These are phyloP conservation scores for Polylopha cassiicola DNA, from an alignment of 2,888 invertebrate genomes.

Conservation along the genomic window DNA sequence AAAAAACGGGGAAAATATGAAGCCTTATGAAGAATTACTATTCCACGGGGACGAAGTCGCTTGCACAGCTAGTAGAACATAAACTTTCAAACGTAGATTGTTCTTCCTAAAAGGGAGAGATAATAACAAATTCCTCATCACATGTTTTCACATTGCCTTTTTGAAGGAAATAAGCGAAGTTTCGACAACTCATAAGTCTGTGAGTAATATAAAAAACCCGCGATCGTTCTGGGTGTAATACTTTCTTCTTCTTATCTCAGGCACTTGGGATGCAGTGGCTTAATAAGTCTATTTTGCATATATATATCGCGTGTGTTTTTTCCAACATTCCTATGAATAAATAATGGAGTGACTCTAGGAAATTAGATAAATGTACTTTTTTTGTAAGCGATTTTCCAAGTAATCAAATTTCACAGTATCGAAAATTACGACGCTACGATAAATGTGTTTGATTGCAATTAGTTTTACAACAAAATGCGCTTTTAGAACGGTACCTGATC, in stretches of 20 bases:
- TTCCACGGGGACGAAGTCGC: no score
- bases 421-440: no score
- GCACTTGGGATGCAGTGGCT: conserved; percentile 10
- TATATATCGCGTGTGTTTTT: conserved; percentile 8
- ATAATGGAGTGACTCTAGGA: conserved; percentile 14
- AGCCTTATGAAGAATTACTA: no score
- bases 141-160: conserved; percentile 6
- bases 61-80: neutral
- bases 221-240: neutral
- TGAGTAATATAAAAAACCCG: neutral
- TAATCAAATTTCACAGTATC: no score
- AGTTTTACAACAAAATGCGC: no score
- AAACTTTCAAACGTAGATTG: conserved; percentile 8
- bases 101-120: conserved; percentile 6
- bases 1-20: no score
- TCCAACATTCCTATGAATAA: conserved; percentile 19
- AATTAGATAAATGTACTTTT: conserved; percentile 13
- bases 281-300: conserved; percentile 13
- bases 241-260: conserved; percentile 12
- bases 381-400: conserved; percentile 8
- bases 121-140: conserved; percentile 2
- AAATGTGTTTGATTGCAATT: no score
- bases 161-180: conserved; percentile 6
- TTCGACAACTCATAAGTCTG: neutral
- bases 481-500: no score